These are phyloP conservation scores for Catocala fraxini DNA, from an alignment of 2,888 invertebrate genomes.

Conservation along the genomic window DNA sequence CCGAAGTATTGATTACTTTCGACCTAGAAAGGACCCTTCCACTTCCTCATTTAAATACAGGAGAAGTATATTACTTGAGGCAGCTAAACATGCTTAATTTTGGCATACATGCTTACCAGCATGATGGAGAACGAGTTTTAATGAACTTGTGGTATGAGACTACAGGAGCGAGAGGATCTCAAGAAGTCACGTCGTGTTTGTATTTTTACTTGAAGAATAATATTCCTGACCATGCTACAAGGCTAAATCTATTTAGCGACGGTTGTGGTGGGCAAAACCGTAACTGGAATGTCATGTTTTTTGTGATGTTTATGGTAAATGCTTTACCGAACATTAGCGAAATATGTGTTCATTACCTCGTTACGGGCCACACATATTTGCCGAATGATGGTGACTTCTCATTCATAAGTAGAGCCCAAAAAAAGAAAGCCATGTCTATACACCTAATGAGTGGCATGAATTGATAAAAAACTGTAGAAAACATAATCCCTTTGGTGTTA, in stretches of 20 bases:
- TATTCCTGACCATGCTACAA: not conserved
- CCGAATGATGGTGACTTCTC: conserved; percentile 15
- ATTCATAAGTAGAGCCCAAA: conserved; percentile 14
- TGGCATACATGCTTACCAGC: conserved; percentile 14
- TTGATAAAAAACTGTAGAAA: no score
- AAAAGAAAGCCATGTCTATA: conserved; percentile 5
- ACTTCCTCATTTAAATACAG: conserved; percentile 17
- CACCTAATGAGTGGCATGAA: conserved; percentile 12
- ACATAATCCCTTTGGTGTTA: no score
- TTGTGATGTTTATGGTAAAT: conserved; percentile 15
- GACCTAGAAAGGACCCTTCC: conserved; percentile 19
- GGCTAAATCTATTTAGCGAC: conserved; percentile 11
- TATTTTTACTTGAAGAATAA: conserved; percentile 1
- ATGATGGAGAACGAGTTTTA: conserved; percentile 15
- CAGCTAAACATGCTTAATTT: conserved; percentile 19
- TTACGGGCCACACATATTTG: conserved; percentile 15
- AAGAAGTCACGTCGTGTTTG: conserved; percentile 15
- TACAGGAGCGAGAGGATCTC: conserved; percentile 15
- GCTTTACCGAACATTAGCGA: not conserved
- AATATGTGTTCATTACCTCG: conserved; percentile 5
- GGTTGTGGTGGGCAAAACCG: conserved; percentile 12
- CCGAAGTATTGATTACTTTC: conserved; percentile 15
- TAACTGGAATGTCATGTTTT: conserved; percentile 15
- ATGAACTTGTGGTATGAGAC: conserved; percentile 10
- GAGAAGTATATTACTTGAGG: conserved; percentile 19